Evolutionary conservation across 2,113 vertebrate genomes (phyloP).

Genomic region (Oncorhynchus gorbuscha): DNA sequence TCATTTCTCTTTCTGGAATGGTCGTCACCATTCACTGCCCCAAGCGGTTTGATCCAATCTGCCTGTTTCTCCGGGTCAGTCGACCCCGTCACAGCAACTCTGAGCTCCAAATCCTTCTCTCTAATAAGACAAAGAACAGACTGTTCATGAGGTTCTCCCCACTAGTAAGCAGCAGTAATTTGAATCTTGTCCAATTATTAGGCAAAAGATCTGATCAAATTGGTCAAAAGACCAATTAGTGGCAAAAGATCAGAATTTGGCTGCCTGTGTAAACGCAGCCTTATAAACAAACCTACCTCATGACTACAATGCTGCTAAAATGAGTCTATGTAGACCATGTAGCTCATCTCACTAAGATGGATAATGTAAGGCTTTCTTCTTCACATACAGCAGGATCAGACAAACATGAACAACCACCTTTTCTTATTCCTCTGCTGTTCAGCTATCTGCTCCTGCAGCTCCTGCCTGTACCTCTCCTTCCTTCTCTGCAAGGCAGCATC

Average conservation of each 20-base stretch:
- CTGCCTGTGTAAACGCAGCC: too few relatives aligned
- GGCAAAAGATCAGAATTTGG: too few relatives aligned
- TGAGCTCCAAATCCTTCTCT: constrained; percentile 88
- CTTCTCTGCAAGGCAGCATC: constrained; percentile 69
- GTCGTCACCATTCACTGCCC: neutral
- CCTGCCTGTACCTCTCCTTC: constrained; percentile 85
- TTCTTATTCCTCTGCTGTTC: constrained; percentile 85
- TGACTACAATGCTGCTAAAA: too few relatives aligned
- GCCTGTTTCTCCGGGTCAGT: constrained; percentile 87
- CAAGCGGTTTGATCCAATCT: neutral
- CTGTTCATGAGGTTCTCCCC: neutral
- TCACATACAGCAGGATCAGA: neutral
- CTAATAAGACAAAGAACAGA: constrained; percentile 56
- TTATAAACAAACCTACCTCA: too few relatives aligned
- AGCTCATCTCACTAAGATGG: too few relatives aligned
- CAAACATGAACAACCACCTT: constrained; percentile 67
- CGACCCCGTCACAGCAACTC: constrained; percentile 83
- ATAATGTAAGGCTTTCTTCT: neutral
- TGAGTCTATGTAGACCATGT: too few relatives aligned
- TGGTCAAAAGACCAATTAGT: too few relatives aligned
- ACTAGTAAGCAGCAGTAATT: neutral
- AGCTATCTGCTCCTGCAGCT: constrained; percentile 89
- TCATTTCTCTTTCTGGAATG: constrained; percentile 15
- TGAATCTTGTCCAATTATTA: too few relatives aligned
- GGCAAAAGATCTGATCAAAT: too few relatives aligned